phyloP scores from a whole-genome alignment of 2,797 vertebrate species.

The Serranus cabrilla region DNA sequence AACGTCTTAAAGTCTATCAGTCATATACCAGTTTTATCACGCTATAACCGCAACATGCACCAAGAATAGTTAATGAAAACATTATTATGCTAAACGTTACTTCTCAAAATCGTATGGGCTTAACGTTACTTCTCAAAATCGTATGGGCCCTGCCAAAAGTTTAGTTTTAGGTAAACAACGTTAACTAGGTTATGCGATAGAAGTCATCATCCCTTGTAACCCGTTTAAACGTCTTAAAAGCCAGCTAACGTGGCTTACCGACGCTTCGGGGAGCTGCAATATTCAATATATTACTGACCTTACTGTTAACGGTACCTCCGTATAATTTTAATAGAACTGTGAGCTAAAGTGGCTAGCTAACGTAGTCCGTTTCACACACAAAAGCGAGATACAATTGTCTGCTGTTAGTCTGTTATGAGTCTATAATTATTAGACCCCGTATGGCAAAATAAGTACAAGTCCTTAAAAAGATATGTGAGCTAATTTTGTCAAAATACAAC shows the following conservation, averaged over 20 bases:
- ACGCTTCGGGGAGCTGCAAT: background rate
- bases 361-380: background rate
- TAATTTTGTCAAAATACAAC: background rate
- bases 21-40: background rate
- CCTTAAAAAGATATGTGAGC: background rate
- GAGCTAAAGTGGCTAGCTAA: conserved; percentile 19
- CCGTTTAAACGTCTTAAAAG: too few species aligned
- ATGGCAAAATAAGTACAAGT: fast-evolving
- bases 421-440: background rate
- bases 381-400: fast-evolving
- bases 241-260: background rate
- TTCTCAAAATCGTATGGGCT: background rate
- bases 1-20: too few species aligned
- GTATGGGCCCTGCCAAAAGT: too few species aligned
- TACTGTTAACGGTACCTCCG: background rate
- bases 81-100: too few species aligned
- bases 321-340: background rate
- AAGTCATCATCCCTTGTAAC: background rate
- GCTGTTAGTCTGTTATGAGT: background rate
- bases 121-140: background rate
- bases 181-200: too few species aligned
- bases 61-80: background rate
- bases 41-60: background rate
- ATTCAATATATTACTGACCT: background rate
- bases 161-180: too few species aligned